Evolutionary conservation across 1,140 invertebrate species (phyloP).

Genomic region (Subanguina moxae): DNA sequence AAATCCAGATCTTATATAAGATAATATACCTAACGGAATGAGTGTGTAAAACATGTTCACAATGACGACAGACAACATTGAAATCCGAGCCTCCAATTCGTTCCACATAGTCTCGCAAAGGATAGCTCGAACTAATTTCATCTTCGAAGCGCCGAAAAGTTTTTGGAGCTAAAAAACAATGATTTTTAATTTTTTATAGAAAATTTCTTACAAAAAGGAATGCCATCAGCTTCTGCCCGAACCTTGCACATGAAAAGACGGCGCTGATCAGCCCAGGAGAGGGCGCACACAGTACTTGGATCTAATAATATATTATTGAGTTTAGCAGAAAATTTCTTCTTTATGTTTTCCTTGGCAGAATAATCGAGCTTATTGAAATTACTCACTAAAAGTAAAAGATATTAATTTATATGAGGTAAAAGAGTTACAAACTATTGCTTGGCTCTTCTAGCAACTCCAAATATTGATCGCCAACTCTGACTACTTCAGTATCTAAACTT

Average conservation of each 20-base stretch:
- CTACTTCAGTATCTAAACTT: not conserved
- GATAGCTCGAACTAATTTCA: conserved; percentile 19
- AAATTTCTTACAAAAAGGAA: conserved; percentile 25
- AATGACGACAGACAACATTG: conserved; percentile 20
- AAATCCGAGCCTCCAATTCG: conserved; percentile 7
- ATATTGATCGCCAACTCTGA: conserved; percentile 18
- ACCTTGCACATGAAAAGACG: conserved; percentile 45
- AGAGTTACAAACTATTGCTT: not conserved
- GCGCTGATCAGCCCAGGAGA: conserved; percentile 27
- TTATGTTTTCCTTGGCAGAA: not conserved
- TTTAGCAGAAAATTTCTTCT: conserved; percentile 9
- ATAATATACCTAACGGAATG: conserved; percentile 18
- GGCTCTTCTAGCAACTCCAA: conserved; percentile 13
- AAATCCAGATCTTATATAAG: too few relatives aligned
- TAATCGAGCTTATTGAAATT: not conserved
- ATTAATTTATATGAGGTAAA: not conserved
- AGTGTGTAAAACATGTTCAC: conserved; percentile 13
- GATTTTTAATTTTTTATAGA: not conserved
- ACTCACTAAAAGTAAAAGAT: conserved; percentile 1
- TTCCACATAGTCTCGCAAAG: conserved; percentile 29
- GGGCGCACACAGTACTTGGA: conserved; percentile 6
- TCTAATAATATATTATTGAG: conserved; percentile 14
- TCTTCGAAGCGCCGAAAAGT: conserved; percentile 24
- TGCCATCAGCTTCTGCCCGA: conserved; percentile 23
- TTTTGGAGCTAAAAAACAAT: conserved; percentile 22